Percentiles rank a stretch among this genome's conserved stretches.
These are phyloP conservation scores for Drosophila mayri DNA, from an alignment of 1,140 invertebrate genomes.

Conservation along the genomic window DNA sequence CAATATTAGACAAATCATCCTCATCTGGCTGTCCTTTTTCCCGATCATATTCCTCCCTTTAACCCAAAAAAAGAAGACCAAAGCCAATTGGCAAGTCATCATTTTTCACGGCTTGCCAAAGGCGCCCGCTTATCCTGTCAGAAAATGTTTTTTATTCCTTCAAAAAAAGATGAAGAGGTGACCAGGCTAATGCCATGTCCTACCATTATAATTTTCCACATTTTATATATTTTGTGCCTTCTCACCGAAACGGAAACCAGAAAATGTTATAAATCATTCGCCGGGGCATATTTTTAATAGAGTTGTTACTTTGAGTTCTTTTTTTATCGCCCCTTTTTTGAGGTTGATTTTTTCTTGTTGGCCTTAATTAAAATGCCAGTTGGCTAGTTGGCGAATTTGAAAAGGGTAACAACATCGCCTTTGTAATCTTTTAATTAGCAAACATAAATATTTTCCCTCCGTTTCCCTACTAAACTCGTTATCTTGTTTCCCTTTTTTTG, in stretches of 20 bases:
- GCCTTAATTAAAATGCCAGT: constrained; percentile 51
- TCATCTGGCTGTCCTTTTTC: constrained; percentile 8
- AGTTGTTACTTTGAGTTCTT: constrained; percentile 60
- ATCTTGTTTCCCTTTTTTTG: constrained; percentile 43
- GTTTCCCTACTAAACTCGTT: constrained; percentile 9
- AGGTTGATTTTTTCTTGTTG: constrained; percentile 32
- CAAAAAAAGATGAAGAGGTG: constrained; percentile 50
- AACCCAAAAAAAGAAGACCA: neutral
- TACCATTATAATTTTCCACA: constrained; percentile 65
- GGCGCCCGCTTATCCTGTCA: constrained; percentile 74
- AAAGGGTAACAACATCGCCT: constrained; percentile 52
- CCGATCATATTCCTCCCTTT: constrained; percentile 1
- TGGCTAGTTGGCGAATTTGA: constrained; percentile 62
- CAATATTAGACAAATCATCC: constrained; percentile 45
- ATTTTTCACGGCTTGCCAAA: constrained; percentile 64
- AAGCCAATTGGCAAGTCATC: constrained; percentile 49
- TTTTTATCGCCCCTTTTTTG: constrained; percentile 14
- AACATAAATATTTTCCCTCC: constrained; percentile 46
- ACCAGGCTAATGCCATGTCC: constrained; percentile 58
- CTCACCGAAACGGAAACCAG: constrained; percentile 36
- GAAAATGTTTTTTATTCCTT: constrained; percentile 59
- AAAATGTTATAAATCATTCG: constrained; percentile 76
- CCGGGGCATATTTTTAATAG: constrained; percentile 77
- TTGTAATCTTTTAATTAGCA: constrained; percentile 78
- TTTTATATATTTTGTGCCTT: constrained; percentile 42